Evolutionary conservation across 2,888 invertebrate species (phyloP), one percentile per base, ranked within the genome.

Genomic region (Eristalinus aeneus): DNA sequence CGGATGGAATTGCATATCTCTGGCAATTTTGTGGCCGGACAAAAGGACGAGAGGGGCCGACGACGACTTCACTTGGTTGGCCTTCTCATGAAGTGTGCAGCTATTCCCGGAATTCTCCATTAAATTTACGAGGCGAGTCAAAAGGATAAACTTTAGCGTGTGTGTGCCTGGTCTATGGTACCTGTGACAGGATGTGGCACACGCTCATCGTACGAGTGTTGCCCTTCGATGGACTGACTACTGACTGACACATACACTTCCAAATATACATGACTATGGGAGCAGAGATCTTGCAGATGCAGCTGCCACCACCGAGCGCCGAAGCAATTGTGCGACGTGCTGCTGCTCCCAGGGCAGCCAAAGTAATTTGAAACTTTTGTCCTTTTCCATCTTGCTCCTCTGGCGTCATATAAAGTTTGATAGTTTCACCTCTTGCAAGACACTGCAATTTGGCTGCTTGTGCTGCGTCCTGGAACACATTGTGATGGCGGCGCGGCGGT

Each of bases 311-410:
- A 5, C 27, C n/a, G n/a, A n/a, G 27, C 9, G 34, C 1, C 10
- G 34, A 8, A 9, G 34, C 9, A 34, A 6, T 34, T 1, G 34
- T 4, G 34, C 2, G 34, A 34, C 34, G 34, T 34, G 16, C 11
- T 27, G 27, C 27, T 27, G 16, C 53, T 16, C 53, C 16, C 53
- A 5, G 53, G 12, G 12, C n/a, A 56, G 32, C 27, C 60, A 79
- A 86, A 81, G 82, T 86, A 86, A 86, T 86, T 86, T 69, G 77
- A 78, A 82, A 86, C 82, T 77, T 86, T 82, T 82, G 86, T 78
- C 77, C 82, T 78, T 74, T 77, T 81, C 76, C 76, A 72, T 64
- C 27, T 73, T 34, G 69, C 81, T 58, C 67, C 71, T 16, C 36
- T 20, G 23, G 23, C 75, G 74, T 86, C 82, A 86, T 82, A 86